These are phyloP conservation scores for Sibirionetta formosa DNA, from an alignment of 2,797 vertebrate genomes.

Conservation along the genomic window DNA sequence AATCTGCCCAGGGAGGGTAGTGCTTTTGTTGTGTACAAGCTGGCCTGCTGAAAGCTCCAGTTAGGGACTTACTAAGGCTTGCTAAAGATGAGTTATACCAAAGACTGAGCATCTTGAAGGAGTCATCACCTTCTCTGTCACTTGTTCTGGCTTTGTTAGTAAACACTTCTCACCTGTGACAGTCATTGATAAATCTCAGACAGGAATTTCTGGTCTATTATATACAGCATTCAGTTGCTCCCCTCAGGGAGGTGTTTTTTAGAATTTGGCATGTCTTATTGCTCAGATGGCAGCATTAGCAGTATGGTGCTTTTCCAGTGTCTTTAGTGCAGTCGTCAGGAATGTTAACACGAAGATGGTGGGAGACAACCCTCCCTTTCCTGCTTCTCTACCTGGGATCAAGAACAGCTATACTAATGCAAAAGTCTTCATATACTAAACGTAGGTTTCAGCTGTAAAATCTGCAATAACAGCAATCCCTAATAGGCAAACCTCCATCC, in stretches of 20 bases:
- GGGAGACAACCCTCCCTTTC: background rate
- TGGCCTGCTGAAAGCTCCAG: background rate
- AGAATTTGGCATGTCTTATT: constrained; percentile 34
- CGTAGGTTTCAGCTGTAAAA: background rate
- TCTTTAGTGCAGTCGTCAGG: constrained; percentile 16
- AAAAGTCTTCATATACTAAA: background rate
- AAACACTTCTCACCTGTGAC: constrained; percentile 75
- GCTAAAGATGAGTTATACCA: constrained; percentile 53
- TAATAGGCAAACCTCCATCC: background rate
- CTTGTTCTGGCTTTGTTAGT: constrained; percentile 69
- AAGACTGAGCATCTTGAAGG: constrained; percentile 48
- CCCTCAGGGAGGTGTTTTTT: constrained; percentile 56
- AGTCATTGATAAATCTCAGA: constrained; percentile 62
- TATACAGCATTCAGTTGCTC: constrained; percentile 66
- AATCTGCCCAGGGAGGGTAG: background rate
- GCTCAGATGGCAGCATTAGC: constrained; percentile 60
- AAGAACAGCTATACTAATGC: background rate
- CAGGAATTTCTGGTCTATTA: constrained; percentile 62
- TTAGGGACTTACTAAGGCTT: background rate
- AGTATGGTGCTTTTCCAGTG: background rate
- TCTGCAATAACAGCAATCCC: background rate
- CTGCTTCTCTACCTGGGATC: background rate
- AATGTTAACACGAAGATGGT: background rate
- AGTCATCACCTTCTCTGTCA: constrained; percentile 60
- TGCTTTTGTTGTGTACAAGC: background rate